These are phyloP conservation scores for Pelecanoides urinatrix DNA, from an alignment of 2,113 vertebrate genomes.

Conservation along the genomic window DNA sequence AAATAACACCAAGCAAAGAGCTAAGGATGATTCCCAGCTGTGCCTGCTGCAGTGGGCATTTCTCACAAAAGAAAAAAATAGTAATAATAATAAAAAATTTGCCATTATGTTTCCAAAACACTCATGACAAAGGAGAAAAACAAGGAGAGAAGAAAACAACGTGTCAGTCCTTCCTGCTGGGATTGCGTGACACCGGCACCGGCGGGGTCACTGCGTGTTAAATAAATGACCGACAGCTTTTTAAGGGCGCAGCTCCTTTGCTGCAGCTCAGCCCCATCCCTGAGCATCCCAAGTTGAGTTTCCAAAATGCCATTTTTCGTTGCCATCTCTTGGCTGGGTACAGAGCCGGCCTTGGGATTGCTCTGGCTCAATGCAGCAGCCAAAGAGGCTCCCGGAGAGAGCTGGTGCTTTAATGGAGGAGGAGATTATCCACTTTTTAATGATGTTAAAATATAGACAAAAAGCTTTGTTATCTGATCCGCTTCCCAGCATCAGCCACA, in stretches of 20 bases:
- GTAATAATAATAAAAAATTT: neutral
- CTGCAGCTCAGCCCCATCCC: neutral
- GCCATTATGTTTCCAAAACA: neutral
- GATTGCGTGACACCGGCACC: neutral
- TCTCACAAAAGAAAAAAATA: neutral
- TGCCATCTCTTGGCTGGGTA: neutral
- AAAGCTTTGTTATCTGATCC: neutral
- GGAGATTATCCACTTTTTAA: neutral
- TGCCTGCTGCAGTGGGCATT: neutral
- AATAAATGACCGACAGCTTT: neutral
- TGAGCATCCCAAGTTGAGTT: neutral
- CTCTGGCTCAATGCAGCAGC: neutral
- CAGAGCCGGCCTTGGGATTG: neutral
- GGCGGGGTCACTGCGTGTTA: neutral
- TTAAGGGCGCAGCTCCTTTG: neutral
- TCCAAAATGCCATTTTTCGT: neutral
- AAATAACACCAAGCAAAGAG: neutral
- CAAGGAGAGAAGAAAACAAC: neutral
- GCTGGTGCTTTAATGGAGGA: neutral
- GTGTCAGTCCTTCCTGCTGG: neutral
- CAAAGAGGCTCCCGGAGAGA: neutral
- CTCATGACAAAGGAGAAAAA: neutral
- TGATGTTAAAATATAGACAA: neutral
- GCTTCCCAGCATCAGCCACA: accelerated
- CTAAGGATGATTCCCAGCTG: neutral